phyloP scores from a whole-genome alignment of 2,113 vertebrate genomes.

The Hystrix cristata region DNA sequence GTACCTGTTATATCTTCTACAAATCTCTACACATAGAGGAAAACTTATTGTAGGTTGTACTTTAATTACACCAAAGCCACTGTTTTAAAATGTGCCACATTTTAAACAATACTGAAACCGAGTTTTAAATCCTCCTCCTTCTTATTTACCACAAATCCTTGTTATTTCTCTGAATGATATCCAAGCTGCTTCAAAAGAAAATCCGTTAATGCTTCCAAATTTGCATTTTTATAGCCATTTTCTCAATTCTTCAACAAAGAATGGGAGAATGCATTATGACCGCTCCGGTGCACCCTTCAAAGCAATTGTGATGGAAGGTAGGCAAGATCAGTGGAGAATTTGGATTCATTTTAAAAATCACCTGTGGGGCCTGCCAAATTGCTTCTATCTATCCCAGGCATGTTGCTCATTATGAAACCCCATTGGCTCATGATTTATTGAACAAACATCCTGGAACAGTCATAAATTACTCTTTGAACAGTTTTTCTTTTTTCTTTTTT shows the following conservation, averaged over 20 bases:
- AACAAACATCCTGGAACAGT: slow-evolving; percentile 43
- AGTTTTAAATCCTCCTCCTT: not conserved
- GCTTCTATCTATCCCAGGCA: slow-evolving; percentile 62
- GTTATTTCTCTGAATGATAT: slow-evolving; percentile 68
- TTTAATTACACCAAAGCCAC: not conserved
- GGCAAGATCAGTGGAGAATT: slow-evolving; percentile 8
- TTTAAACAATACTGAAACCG: not conserved
- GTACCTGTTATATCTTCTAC: not conserved
- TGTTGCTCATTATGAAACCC: slow-evolving; percentile 68
- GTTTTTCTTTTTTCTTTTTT: not conserved
- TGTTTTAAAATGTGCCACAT: not conserved
- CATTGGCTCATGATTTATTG: slow-evolving; percentile 71
- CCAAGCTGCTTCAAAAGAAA: slow-evolving; percentile 64
- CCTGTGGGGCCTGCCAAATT: slow-evolving; percentile 38
- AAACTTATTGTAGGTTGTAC: not conserved
- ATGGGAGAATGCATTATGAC: slow-evolving; percentile 38
- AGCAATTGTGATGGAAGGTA: slow-evolving; percentile 42
- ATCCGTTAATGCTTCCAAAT: slow-evolving; percentile 44
- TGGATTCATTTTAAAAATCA: slow-evolving; percentile 58
- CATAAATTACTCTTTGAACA: slow-evolving; percentile 47
- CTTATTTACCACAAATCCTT: not conserved
- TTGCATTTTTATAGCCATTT: slow-evolving; percentile 75
- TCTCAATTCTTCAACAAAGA: slow-evolving; percentile 58
- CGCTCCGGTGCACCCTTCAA: slow-evolving; percentile 54
- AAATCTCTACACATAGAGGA: not conserved